Evolutionary conservation across 2,113 vertebrate genomes (phyloP).

Genomic region (Camelus dromedarius): DNA sequence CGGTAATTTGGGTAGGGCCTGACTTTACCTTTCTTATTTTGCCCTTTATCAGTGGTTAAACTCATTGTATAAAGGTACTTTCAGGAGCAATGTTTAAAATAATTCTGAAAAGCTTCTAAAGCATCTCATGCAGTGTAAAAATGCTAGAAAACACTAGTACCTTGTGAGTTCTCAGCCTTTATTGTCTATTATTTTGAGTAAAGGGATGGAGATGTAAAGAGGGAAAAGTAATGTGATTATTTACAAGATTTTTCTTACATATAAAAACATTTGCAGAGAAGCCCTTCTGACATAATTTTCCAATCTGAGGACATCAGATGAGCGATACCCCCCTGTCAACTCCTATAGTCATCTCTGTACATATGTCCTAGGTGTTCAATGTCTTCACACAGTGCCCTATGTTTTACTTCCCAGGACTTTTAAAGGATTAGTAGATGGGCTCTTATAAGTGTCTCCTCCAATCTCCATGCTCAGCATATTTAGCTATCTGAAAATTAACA

Average conservation of each 20-base stretch:
- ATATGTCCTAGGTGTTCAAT: too few species aligned
- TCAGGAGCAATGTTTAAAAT: not conserved
- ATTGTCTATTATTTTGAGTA: not conserved
- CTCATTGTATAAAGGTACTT: not conserved
- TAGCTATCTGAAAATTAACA: conserved; percentile 49
- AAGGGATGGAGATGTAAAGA: not conserved
- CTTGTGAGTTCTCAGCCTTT: not conserved
- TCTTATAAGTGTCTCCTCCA: not conserved
- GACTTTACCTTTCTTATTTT: conserved; percentile 39
- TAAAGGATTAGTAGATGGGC: not conserved
- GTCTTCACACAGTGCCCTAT: not conserved
- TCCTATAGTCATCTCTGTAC: not conserved
- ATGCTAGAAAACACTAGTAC: not conserved
- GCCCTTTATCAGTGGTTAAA: not conserved
- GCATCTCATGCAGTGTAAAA: not conserved
- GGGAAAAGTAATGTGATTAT: not conserved
- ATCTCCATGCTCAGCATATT: not conserved
- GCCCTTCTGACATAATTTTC: conserved; percentile 28
- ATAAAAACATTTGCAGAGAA: not conserved
- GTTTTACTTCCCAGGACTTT: not conserved
- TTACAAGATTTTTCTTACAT: not conserved
- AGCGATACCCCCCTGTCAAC: not conserved
- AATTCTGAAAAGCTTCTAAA: conserved; percentile 18
- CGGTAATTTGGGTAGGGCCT: not conserved
- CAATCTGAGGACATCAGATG: not conserved